phyloP scores from a whole-genome alignment of 2,113 vertebrate genomes.

The Cygnus buccinator region DNA sequence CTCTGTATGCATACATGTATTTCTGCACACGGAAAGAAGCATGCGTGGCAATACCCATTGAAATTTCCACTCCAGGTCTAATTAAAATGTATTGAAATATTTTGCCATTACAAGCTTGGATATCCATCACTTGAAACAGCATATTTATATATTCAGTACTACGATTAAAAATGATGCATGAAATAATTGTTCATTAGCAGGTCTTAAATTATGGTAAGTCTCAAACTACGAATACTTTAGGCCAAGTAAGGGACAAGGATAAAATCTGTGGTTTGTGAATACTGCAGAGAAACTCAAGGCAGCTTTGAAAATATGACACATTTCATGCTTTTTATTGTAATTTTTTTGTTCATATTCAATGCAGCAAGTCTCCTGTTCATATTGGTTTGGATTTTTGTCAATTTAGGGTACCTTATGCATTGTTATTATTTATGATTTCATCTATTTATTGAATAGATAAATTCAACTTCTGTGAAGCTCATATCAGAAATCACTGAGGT shows the following conservation, averaged over 20 bases:
- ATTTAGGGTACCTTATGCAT: background rate
- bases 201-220: background rate
- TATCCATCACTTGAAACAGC: background rate
- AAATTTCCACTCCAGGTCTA: background rate
- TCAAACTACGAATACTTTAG: conserved; percentile 26
- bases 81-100: conserved; percentile 6
- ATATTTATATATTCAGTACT: conserved; percentile 3
- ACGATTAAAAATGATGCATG: background rate
- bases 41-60: background rate
- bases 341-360: conserved; percentile 32
- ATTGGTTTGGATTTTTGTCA: background rate
- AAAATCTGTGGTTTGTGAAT: background rate
- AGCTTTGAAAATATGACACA: background rate
- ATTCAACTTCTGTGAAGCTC: background rate
- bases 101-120: background rate
- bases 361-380: background rate
- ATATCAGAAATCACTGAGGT: conserved; percentile 4
- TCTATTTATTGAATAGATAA: conserved; percentile 50
- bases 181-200: conserved; percentile 22
- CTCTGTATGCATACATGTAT: background rate
- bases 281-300: background rate
- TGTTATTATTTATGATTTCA: conserved; percentile 59
- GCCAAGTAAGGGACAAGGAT: background rate
- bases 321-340: background rate
- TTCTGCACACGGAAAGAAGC: background rate